Evolutionary conservation across 2,888 invertebrate genomes (phyloP).

Genomic region (Syrista parreyssii): DNA sequence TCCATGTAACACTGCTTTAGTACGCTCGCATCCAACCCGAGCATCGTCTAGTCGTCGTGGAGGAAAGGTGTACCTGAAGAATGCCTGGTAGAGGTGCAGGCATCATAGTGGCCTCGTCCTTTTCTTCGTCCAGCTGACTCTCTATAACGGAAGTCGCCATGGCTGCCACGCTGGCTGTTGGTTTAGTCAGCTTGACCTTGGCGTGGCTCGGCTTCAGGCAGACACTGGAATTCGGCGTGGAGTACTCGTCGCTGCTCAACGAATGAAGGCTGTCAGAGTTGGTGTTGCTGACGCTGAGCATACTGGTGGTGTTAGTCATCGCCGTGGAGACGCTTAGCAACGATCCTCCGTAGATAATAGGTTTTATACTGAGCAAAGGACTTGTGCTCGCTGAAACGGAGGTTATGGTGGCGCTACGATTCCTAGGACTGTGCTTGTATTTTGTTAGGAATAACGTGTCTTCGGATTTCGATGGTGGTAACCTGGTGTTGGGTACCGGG

Average conservation of each 20-base stretch:
- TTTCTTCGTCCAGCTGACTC: constrained; percentile 47
- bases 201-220: constrained; percentile 33
- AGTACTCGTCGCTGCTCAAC: constrained; percentile 62
- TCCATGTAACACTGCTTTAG: neutral
- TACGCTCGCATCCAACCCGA: neutral
- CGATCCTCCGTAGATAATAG: constrained; percentile 72
- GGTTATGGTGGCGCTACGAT: constrained; percentile 71
- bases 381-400: constrained; percentile 78
- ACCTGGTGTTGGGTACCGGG: constrained; percentile 58
- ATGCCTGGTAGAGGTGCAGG: constrained; percentile 69
- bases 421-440: constrained; percentile 66
- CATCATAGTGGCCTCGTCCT: constrained; percentile 55
- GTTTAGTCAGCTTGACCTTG: constrained; percentile 46
- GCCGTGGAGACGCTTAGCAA: constrained; percentile 74
- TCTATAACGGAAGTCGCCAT: constrained; percentile 52
- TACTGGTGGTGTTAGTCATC: constrained; percentile 66
- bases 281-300: constrained; percentile 49
- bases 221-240: constrained; percentile 44
- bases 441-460: constrained; percentile 75
- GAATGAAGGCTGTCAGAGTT: constrained; percentile 74
- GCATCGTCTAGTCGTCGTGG: constrained; percentile 5
- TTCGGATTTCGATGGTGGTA: constrained; percentile 84
- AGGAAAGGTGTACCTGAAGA: constrained; percentile 70
- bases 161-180: constrained; percentile 56
- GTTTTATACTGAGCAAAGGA: constrained; percentile 74